Evolutionary conservation across 2,888 invertebrate genomes (phyloP).

Genomic region (Euphydryas editha): DNA sequence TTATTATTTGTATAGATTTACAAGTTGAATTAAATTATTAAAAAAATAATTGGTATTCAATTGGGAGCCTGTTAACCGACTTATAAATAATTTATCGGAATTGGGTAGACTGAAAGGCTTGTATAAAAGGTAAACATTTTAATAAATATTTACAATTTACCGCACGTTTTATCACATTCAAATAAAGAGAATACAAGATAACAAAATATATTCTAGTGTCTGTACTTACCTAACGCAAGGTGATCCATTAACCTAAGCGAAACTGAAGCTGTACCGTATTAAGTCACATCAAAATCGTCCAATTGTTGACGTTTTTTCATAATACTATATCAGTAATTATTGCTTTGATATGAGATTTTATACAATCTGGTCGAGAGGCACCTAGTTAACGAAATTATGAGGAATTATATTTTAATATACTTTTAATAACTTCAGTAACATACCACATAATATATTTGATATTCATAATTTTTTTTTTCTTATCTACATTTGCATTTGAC

Average conservation of each 20-base stretch:
- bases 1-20: no score
- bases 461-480: slow-evolving; percentile 22
- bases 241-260: slow-evolving; percentile 8
- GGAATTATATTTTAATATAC: not conserved
- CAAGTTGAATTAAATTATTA: no score
- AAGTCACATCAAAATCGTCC: slow-evolving; percentile 19
- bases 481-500: slow-evolving; percentile 10
- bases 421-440: slow-evolving; percentile 3
- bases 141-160: slow-evolving; percentile 79
- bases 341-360: slow-evolving; percentile 34
- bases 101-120: slow-evolving; percentile 11
- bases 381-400: slow-evolving; percentile 10
- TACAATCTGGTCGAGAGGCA: slow-evolving; percentile 18
- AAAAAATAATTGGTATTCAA: no score
- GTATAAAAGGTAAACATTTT: slow-evolving; percentile 67
- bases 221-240: slow-evolving; percentile 44
- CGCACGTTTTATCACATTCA: slow-evolving; percentile 71
- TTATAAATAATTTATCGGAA: not conserved
- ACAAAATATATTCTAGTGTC: slow-evolving; percentile 68
- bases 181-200: slow-evolving; percentile 70
- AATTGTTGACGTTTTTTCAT: slow-evolving; percentile 20
- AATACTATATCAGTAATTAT: slow-evolving; percentile 29
- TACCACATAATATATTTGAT: slow-evolving; percentile 22
- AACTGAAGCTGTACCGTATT: slow-evolving; percentile 10
- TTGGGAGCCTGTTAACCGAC: no score